Base-by-base conservation (phyloP, 92 coral and sea anemone species). In the Parazoanthus swiftii region DNA sequence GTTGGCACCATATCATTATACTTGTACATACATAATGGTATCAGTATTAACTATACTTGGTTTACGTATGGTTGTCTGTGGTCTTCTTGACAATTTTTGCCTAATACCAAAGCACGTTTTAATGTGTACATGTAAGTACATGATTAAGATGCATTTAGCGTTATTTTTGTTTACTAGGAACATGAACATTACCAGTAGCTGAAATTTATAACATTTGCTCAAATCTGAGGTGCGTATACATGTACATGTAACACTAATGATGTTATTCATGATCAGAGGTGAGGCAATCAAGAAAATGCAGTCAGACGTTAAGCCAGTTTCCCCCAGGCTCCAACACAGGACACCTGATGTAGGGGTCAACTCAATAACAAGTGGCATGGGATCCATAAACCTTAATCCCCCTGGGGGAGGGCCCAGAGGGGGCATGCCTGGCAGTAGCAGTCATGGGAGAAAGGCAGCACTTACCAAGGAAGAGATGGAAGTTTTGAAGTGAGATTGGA, bases 381-480 rank as follows among this genome's bases (percentile, higher is more conserved):
- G 89, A 51, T 86, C 86, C 89, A 86, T 91, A 15, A 80, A 90
- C 29, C 85, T 91, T 38, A 89, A 29, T 23, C 81, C 90, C 25
- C 16, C 90, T 74, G 78, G 25, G 23, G 84, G 78, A 26, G 85
- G 85, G 16, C 38, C 79, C 66, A 77, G 82, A 39, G 82, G 86
- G 25, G 88, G 77, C 23, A 78, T 90, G 14, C 81, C 87, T 13
- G 14, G 42, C 25, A 71, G 26, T 54, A 68, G 39, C 25, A 70
- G 76, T 66, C 56, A 38, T n/a, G 92, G 94, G 74, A 91, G 89
- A 73, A 89, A 86, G 85, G 93, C 92, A 21, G 92, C 77, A 35
- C 94, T 93, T 21, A 93, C 97, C 26, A 83, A 89, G 44, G 92
- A 95, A 72, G 99, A 96, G 88, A 90, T 93, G 63, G 94, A 92